Conservation (phyloP, 2,888 invertebrate species). For the Phengaris arion region DNA sequence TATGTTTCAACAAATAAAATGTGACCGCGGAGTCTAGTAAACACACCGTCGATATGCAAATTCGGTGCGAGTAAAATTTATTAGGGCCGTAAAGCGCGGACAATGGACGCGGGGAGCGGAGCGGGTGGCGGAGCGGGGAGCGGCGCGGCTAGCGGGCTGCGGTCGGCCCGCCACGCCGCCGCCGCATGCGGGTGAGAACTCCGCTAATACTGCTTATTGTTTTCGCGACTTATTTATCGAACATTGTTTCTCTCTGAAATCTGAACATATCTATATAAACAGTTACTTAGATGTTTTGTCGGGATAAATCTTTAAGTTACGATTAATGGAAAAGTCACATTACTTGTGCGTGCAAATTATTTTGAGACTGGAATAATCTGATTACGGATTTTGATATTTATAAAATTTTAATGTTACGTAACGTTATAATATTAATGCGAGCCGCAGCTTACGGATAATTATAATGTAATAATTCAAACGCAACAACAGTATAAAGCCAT, state of each 20-base stretch:
- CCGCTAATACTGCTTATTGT: conserved; percentile 54
- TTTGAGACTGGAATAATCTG: too few species aligned
- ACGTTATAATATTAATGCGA: neutral
- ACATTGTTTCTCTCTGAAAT: conserved; percentile 43
- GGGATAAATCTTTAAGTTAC: too few species aligned
- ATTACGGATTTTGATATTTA: too few species aligned
- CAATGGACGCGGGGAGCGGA: conserved; percentile 48
- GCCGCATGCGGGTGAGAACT: conserved; percentile 21
- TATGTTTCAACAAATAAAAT: conserved; percentile 29
- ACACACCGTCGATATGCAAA: conserved; percentile 54
- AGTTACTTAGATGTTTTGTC: too few species aligned
- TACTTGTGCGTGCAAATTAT: too few species aligned
- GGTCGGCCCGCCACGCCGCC: conserved; percentile 33
- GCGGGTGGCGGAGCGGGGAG: conserved; percentile 16
- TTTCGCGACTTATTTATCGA: conserved; percentile 48
- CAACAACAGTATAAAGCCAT: conserved; percentile 53
- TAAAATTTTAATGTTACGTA: neutral
- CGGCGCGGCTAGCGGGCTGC: conserved; percentile 33
- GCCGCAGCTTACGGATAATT: neutral
- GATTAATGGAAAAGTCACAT: too few species aligned
- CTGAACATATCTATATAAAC: too few species aligned
- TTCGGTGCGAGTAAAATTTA: conserved; percentile 53
- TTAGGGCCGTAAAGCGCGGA: conserved; percentile 49
- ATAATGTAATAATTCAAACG: conserved; percentile 48
- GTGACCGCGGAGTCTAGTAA: conserved; percentile 50